Base-by-base conservation (phyloP, 2,888 invertebrate genomes). In the Slavum lentiscoides region DNA sequence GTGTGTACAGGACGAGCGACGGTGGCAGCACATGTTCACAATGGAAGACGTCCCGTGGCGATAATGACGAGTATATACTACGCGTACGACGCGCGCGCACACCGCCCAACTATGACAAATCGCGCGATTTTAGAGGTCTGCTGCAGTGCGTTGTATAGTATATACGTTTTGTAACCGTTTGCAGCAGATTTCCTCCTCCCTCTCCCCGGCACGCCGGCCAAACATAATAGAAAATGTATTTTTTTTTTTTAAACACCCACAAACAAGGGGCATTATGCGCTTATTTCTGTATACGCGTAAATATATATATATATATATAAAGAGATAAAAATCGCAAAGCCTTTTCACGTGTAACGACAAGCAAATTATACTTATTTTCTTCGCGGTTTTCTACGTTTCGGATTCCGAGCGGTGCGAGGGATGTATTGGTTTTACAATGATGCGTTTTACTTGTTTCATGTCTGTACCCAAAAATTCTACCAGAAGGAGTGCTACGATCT, bases 41-140 rank as follows among this genome's bases (percentile, higher is more conserved):
- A 80, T 80, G 30, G 70, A 58, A 72, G 77, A 80, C 77, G 70
- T 80, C 77, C 70, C n/a, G 77, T 37, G 64, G 77, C 55, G 77
- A 80, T 80, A 80, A 80, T 80, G 77, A 80, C 77, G 19, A 77
- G 70, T 64, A 70, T 64, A 70, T 30, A 30, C 30, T 4, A 4
- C 4, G 4, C 30, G 30, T 30, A 30, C 30, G 30, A 30, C 30
- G 30, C 30, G 30, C 30, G 30, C 30, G 21, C 43, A 5, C 43
- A 19, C 64, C 62, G 77, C 77, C 62, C 70, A 43, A 43, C 66
- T 72, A 62, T 55, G 77, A 80, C 62, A 80, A 80, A 80, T 80
- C 77, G 37, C 77, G 37, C 39, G 39, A 80, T 62, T 70, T 69
- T 53, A 55, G 30, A 30, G 21, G 70, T 80, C 39, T 70, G 77